Evolutionary conservation across 2,888 invertebrate species (phyloP), one percentile per base, ranked within the genome.

Genomic region (Drosophila parthenogenetica): DNA sequence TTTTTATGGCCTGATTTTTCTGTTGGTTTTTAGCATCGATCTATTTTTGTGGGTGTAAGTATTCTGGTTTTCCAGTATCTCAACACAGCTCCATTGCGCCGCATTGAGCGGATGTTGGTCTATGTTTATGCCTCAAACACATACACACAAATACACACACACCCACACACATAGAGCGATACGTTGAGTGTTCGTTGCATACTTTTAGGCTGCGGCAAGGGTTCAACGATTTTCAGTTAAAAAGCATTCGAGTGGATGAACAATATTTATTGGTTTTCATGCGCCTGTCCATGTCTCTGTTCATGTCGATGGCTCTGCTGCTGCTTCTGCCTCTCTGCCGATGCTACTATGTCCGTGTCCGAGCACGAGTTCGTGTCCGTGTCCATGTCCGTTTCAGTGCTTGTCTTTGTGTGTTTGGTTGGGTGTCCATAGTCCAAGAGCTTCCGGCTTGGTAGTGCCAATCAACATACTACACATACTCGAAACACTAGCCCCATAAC

Each of bases 241-340:
- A 90, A 82, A 80, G 70, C 88, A 89, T 81, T 89, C 81, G 87
- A 87, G 86, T 85, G 90, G 79, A 89, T 89, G 89, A 87, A 77
- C 88, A 90, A 90, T 89, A 90, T 89, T 89, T 89, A 89, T 89
- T 89, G 89, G 87, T 89, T 87, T 85, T 83, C 78, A 77, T 80
- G 78, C 62, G 78, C 69, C 77, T 55, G 58, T 61, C 50, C 54
- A 70, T 57, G 64, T 50, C 54, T 16, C 29, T 46, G 46, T 14
- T 25, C 25, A 58, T 58, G 61, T 65, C 50, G 51, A 55, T 65
- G 67, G 55, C 64, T 46, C 40, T 51, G 42, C 54, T 49, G 51
- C 32, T 59, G 39, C 43, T 61, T 46, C 40, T 51, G 39, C 50
- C 51, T 58, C 32, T 60, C 42, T 46, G 25, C 29, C 17, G 53